These are phyloP conservation scores for Cyclophora albipunctata DNA, from an alignment of 2,888 invertebrate species.

Conservation along the genomic window DNA sequence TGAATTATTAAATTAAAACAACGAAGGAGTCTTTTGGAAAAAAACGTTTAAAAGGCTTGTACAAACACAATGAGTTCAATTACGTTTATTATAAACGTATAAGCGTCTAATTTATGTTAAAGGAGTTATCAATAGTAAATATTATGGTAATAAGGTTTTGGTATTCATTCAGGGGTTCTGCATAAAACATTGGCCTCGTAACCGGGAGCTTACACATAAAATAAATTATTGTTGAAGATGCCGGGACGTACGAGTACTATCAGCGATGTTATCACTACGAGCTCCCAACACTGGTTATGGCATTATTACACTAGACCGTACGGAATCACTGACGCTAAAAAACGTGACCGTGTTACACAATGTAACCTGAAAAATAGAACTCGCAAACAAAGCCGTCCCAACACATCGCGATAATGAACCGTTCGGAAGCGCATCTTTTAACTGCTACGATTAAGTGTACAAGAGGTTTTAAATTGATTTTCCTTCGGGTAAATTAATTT, in stretches of 20 bases:
- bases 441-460: slow-evolving; percentile 49
- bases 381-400: slow-evolving; percentile 53
- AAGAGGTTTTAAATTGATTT: slow-evolving; percentile 13
- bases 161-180: slow-evolving; percentile 43
- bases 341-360: slow-evolving; percentile 69
- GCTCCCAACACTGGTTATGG: slow-evolving; percentile 54
- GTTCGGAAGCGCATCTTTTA: slow-evolving; percentile 67
- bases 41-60: too few relatives aligned
- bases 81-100: too few relatives aligned
- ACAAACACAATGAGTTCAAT: too few relatives aligned
- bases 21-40: neutral
- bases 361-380: slow-evolving; percentile 63
- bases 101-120: slow-evolving; percentile 5
- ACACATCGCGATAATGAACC: slow-evolving; percentile 73
- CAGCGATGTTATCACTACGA: slow-evolving; percentile 52
- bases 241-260: slow-evolving; percentile 34
- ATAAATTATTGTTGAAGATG: slow-evolving; percentile 59
- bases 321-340: slow-evolving; percentile 55
- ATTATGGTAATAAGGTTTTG: slow-evolving; percentile 31
- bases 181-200: slow-evolving; percentile 46
- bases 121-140: slow-evolving; percentile 23
- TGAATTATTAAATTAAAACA: neutral
- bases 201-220: slow-evolving; percentile 54
- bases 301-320: slow-evolving; percentile 64
- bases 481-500: neutral